Evolutionary conservation across 2,888 invertebrate genomes (phyloP), one percentile per base, ranked within the genome.

Genomic region (Argynnis bischoffii): DNA sequence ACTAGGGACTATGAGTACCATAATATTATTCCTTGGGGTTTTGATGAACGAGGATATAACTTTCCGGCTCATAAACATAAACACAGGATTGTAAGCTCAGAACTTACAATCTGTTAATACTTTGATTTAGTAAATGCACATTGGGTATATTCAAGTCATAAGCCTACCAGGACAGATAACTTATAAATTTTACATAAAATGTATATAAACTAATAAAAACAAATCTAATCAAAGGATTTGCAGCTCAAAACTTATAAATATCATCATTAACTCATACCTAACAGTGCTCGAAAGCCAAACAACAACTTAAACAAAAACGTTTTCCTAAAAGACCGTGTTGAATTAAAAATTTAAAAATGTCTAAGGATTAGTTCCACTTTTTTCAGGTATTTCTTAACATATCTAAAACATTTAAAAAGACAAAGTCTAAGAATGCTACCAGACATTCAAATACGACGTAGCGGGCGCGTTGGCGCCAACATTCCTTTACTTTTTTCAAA

Each of bases 401-500:
- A 63, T 69, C 60, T 53, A 71, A 71, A 69, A 67, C 66, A 69
- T 71, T 67, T 63, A 70, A 73, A 72, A 88, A 89, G 75, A 80
- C 83, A 83, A 85, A 83, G 79, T 73, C 76, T 79, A 78, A 83
- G 79, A 78, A 79, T 77, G 77, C 76, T 70, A 75, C 71, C 77
- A 78, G 77, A 78, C 85, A 88, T 89, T 92, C 86, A 87, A 89
- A 90, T 90, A 89, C 87, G 85, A 82, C 86, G 85, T 84, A 76
- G 74, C 77, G 74, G 85, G 87, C 88, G 87, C 87, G 87, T 86
- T 89, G 92, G 92, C 92, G 92, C 92, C 92, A 90, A 88, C 90
- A 87, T 86, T 83, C 87, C 87, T 84, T 82, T 85, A 85, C 77
- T 81, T 86, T 88, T 89, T 89, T 88, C 85, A 84, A 68, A 67